Percentiles rank a stretch among this genome's conserved stretches.
Conservation (phyloP, 2,113 vertebrate species). For the Condylura cristata region DNA sequence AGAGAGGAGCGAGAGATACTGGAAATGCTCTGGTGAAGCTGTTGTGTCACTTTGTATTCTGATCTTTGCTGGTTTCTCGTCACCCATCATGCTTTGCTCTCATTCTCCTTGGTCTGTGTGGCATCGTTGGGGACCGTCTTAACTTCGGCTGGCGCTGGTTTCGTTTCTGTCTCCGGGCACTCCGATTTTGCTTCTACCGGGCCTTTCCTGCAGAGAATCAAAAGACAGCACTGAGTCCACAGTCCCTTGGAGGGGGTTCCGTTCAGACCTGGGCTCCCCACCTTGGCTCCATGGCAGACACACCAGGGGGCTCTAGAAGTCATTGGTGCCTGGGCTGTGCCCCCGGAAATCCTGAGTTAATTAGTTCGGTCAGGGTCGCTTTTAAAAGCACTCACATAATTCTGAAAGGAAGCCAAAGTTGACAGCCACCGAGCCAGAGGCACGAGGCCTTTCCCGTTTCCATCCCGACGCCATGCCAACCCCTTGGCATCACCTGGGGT, state of each 20-base stretch:
- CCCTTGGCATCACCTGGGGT: background rate
- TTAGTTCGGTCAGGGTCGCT: background rate
- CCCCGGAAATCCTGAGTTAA: background rate
- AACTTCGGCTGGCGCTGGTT: constrained; percentile 90
- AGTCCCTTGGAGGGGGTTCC: background rate
- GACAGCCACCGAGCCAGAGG: background rate
- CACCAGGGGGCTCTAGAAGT: background rate
- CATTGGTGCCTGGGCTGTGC: rapidly evolving
- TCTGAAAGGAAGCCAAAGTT: background rate
- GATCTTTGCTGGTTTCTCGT: constrained; percentile 70
- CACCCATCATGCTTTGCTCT: constrained; percentile 95
- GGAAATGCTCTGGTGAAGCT: constrained; percentile 87
- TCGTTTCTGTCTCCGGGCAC: constrained; percentile 87
- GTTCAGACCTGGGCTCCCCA: background rate
- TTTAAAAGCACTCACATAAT: constrained; percentile 1
- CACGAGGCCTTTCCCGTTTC: background rate
- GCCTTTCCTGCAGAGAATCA: constrained; percentile 88
- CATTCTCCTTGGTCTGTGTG: constrained; percentile 91
- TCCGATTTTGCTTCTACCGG: constrained; percentile 90
- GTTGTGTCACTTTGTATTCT: constrained; percentile 82
- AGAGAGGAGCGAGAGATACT: constrained; percentile 16
- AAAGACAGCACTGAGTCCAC: constrained; percentile 70
- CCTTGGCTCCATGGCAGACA: rapidly evolving
- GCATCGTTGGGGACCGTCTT: constrained; percentile 93
- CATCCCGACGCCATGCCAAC: background rate